Base-by-base conservation (phyloP, 2,113 vertebrate genomes). In the Chaenocephalus aceratus region DNA sequence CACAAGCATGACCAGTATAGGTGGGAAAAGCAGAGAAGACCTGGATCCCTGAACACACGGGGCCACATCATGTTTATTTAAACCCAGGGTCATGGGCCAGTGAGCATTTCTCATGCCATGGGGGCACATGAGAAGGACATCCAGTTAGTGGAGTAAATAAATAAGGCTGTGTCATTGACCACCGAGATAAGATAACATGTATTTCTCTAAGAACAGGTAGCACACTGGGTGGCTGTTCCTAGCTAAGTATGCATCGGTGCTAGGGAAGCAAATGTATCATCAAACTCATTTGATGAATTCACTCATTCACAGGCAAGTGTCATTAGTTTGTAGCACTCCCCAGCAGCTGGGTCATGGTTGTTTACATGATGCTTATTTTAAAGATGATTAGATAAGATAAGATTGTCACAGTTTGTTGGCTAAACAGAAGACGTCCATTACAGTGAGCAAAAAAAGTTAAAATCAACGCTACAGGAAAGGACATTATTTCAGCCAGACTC, bases 41-140 rank as follows among this genome's bases (percentile, higher is more conserved):
- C 63, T 57, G 63, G 60, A 75, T 57, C 18, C 67, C 34, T 51
- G 56, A 75, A 81, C 87, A 86, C 41, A 86, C 41, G 75, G 45
- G 65, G 62, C 18, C 59, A 73, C 75, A 66, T 83, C 58, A 80
- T 80, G 67, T 86, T 86, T 92, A 64, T 79, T 91, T 86, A 89
- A 86, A 79, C 86, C 71, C 34, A 34, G 85, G 91, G 89, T 89
- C 89, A 87, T 56, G 83, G 84, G 64, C 74, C 52, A 76, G 75
- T 82, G 79, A 84, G 58, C 21, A 64, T 90, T 90, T 89, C 88
- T 89, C 90, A 91, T 75, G 85, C 68, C 75, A 82, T 48, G 3
- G 23, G 52, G 63, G 62, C 66, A 80, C 75, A 85, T 69, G 76
- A 74, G 80, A 86, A 89, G 89, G 90, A 90, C 89, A 88, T 76